Evolutionary conservation across 1,140 invertebrate species (phyloP).

Genomic region (Aphidius ervi): DNA sequence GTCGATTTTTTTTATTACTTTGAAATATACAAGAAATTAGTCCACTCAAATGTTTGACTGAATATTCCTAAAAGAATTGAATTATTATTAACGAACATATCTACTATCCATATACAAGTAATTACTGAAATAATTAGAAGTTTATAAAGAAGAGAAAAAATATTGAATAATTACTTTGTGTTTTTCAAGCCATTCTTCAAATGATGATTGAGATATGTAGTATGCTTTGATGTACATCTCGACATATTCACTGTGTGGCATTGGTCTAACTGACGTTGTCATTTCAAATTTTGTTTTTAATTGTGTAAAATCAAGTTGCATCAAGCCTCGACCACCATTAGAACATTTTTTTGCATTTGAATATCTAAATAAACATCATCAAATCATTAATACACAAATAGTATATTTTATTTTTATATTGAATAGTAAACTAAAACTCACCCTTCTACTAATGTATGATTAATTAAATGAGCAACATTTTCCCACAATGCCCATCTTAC

Average conservation of each 20-base stretch:
- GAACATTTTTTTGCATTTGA: conserved; percentile 90
- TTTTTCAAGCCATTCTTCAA: conserved; percentile 85
- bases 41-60: conserved; percentile 77
- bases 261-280: conserved; percentile 74
- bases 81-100: neutral
- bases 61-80: conserved; percentile 69
- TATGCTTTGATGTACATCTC: conserved; percentile 95
- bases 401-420: neutral
- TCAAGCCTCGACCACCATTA: conserved; percentile 90
- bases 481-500: conserved; percentile 78
- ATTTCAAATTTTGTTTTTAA: conserved; percentile 87
- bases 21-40: conserved; percentile 83
- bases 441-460: conserved; percentile 89
- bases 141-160: neutral
- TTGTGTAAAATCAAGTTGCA: conserved; percentile 97
- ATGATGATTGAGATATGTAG: conserved; percentile 81
- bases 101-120: conserved; percentile 3
- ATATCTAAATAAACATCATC: conserved; percentile 57
- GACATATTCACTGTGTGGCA: conserved; percentile 86
- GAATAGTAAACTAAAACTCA: conserved; percentile 43
- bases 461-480: conserved; percentile 76
- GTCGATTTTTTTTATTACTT: conserved; percentile 80
- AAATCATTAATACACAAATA: no score
- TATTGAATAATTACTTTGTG: conserved; percentile 60
- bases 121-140: neutral